Conservation (phyloP, 2,113 vertebrate species). For the Calypte anna region DNA sequence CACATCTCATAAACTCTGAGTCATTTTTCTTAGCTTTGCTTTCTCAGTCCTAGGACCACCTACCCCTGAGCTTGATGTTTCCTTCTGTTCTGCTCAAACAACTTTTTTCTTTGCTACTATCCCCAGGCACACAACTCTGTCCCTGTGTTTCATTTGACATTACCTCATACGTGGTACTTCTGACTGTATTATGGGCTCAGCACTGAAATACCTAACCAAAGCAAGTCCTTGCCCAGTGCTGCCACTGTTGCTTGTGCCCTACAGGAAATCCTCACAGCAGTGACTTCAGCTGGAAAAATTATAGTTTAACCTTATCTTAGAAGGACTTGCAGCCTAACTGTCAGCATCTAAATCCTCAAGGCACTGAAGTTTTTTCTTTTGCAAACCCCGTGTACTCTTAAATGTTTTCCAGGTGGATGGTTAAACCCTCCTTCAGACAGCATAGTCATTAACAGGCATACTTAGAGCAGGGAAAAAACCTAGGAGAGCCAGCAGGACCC, state of each 20-base stretch:
- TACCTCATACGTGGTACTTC: background rate
- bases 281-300: background rate
- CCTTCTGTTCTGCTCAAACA: background rate
- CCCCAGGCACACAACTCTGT: background rate
- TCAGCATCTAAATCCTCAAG: background rate
- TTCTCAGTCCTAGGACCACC: background rate
- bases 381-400: accelerated
- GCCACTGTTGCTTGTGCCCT: background rate
- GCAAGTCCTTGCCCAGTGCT: background rate
- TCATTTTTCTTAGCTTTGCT: background rate
- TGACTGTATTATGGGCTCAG: background rate
- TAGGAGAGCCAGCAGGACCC: background rate
- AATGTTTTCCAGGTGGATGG: background rate
- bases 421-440: background rate
- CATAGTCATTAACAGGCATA: background rate
- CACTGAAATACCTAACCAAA: background rate
- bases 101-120: background rate
- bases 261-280: background rate
- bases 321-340: background rate
- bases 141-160: background rate
- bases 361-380: background rate
- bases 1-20: background rate
- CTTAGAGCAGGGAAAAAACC: background rate
- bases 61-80: background rate
- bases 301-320: background rate